Conservation (phyloP, 1,140 invertebrate genomes). For the Drosophila yakuba region DNA sequence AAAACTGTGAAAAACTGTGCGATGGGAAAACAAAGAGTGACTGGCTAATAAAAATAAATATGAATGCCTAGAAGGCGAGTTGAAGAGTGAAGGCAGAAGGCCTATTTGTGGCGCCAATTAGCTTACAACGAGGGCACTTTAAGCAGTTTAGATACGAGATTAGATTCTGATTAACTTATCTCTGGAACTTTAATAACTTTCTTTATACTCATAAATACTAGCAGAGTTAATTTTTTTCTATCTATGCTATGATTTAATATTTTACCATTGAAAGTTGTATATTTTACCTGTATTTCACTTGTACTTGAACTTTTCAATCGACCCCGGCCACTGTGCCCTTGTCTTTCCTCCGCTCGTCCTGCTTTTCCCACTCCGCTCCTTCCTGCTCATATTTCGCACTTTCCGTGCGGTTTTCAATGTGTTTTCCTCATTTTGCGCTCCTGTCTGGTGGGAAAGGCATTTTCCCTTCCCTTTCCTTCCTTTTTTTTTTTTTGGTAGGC, state of each 20-base stretch:
- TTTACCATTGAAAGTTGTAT: background rate
- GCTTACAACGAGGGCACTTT: conserved; percentile 11
- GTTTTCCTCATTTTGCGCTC: conserved; percentile 30
- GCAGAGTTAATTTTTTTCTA: too few species aligned
- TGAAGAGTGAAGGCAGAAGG: conserved; percentile 1
- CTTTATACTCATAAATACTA: too few species aligned
- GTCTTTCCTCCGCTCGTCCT: conserved; percentile 17
- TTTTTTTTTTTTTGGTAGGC: conserved; percentile 25
- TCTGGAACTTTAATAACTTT: too few species aligned
- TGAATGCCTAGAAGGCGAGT: conserved; percentile 19
- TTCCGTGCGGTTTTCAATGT: conserved; percentile 50
- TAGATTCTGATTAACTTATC: background rate
- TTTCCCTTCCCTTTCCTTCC: background rate
- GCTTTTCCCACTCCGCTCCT: background rate
- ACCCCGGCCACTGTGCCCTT: conserved; percentile 7
- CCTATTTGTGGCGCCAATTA: conserved; percentile 41
- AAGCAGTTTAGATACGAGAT: background rate
- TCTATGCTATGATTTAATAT: background rate
- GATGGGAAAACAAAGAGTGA: conserved; percentile 4
- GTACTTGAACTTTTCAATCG: conserved; percentile 18
- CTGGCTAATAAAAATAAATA: conserved; percentile 43
- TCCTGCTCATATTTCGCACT: conserved; percentile 43
- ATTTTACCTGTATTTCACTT: background rate
- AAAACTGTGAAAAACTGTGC: conserved; percentile 38
- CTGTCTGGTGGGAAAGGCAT: conserved; percentile 8